Conservation (phyloP, 2,797 vertebrate species). For the Enteromius unitaeniatus region DNA sequence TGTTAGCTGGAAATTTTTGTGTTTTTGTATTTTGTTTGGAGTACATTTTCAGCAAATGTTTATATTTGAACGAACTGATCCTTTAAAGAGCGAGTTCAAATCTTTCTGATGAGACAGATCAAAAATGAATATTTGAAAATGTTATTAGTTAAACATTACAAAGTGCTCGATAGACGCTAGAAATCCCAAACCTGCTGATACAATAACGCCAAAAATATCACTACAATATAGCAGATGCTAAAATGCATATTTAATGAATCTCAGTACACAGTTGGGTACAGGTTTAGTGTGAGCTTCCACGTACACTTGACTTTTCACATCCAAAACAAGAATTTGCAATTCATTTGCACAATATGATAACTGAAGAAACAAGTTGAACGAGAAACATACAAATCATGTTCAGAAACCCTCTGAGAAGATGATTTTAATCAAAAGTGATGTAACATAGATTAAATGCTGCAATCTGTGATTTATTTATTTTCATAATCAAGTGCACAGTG, state of each 20-base stretch:
- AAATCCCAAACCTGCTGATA: not conserved
- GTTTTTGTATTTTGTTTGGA: no score
- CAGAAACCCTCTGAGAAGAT: not conserved
- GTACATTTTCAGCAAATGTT: not conserved
- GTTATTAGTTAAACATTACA: not conserved
- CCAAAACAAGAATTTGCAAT: not conserved
- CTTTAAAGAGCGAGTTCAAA: not conserved
- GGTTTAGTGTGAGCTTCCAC: not conserved
- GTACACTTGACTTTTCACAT: not conserved
- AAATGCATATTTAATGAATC: conserved; percentile 27
- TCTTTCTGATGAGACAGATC: not conserved
- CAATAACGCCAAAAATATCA: not conserved
- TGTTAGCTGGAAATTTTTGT: not conserved
- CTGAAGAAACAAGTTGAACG: not conserved
- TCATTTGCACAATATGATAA: not conserved
- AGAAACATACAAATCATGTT: not conserved
- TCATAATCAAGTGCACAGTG: not conserved
- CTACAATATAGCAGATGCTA: not conserved
- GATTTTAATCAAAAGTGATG: not conserved
- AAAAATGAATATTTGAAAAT: not conserved
- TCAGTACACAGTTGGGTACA: not conserved
- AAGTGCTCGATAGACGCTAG: not conserved
- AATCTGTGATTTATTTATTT: not conserved
- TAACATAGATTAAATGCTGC: not conserved
- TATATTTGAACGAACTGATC: not conserved